These are phyloP conservation scores for Andrena bicolor DNA, from an alignment of 2,888 invertebrate species.

Conservation along the genomic window DNA sequence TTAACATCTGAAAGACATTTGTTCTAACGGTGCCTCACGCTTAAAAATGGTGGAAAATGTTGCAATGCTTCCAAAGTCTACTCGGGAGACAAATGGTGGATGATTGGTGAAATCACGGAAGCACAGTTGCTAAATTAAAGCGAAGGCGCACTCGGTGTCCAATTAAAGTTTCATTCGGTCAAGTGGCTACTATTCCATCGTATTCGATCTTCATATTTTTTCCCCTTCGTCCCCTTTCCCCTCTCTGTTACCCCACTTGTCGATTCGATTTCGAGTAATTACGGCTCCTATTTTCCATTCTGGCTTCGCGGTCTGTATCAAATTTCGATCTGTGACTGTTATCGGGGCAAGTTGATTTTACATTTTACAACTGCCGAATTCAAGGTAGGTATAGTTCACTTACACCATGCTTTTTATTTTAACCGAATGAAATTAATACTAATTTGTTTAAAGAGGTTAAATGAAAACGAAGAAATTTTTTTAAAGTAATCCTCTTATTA, in stretches of 20 bases:
- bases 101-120: slow-evolving; percentile 49
- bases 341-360: too few relatives aligned
- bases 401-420: too few relatives aligned
- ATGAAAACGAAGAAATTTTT: too few relatives aligned
- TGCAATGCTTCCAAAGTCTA: slow-evolving; percentile 31
- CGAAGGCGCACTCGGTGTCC: slow-evolving; percentile 36
- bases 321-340: neutral
- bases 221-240: neutral
- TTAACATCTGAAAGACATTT: too few relatives aligned
- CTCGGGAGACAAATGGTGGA: slow-evolving; percentile 29
- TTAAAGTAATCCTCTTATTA: too few relatives aligned
- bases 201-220: slow-evolving; percentile 32
- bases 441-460: too few relatives aligned
- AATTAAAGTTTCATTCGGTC: slow-evolving; percentile 50
- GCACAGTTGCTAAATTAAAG: slow-evolving; percentile 41
- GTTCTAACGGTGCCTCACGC: too few relatives aligned
- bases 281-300: slow-evolving; percentile 18
- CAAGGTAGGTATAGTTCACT: too few relatives aligned
- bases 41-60: slow-evolving; percentile 4
- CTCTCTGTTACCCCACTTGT: neutral
- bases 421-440: too few relatives aligned
- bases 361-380: too few relatives aligned
- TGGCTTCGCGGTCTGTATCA: neutral
- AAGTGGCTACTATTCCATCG: slow-evolving; percentile 34
- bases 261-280: slow-evolving; percentile 9